phyloP scores from a whole-genome alignment of 2,888 invertebrate genomes.

The Philereme transversata region DNA sequence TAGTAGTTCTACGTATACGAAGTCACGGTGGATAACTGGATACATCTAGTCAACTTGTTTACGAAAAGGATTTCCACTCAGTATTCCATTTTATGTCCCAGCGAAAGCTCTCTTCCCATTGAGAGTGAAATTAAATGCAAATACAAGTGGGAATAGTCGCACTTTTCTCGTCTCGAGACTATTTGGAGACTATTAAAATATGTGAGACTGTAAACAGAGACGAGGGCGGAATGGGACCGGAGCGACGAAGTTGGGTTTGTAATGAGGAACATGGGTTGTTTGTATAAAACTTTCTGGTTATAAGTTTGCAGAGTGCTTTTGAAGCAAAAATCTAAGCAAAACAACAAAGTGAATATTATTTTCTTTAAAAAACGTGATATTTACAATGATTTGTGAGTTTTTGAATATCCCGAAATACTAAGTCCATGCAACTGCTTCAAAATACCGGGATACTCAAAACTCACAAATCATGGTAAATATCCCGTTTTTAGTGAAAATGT shows the following conservation, averaged over 20 bases:
- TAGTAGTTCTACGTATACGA: too few species aligned
- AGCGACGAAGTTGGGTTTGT: conserved; percentile 13
- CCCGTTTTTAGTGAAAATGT: too few species aligned
- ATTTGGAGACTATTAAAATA: conserved; percentile 37
- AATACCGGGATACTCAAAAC: too few species aligned
- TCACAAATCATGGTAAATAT: too few species aligned
- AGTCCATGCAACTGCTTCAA: too few species aligned
- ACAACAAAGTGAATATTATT: too few species aligned
- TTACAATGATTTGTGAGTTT: too few species aligned
- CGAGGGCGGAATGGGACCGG: conserved; percentile 3
- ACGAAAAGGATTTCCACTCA: conserved; percentile 6
- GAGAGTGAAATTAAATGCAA: conserved; percentile 38
- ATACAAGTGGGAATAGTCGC: conserved; percentile 30
- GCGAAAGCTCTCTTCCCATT: conserved; percentile 17
- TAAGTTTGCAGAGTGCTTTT: too few species aligned
- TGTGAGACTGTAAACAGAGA: conserved; percentile 32
- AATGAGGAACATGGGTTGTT: conserved; percentile 1
- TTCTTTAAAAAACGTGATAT: too few species aligned
- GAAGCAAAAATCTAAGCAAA: too few species aligned
- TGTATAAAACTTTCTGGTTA: not conserved
- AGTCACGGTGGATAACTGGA: too few species aligned
- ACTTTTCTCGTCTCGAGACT: conserved; percentile 35
- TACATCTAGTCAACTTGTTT: not conserved
- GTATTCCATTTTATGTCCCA: conserved; percentile 16
- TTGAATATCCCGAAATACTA: too few species aligned